phyloP scores from a whole-genome alignment of 2,797 vertebrate genomes.

The Syngnathus rostellatus region DNA sequence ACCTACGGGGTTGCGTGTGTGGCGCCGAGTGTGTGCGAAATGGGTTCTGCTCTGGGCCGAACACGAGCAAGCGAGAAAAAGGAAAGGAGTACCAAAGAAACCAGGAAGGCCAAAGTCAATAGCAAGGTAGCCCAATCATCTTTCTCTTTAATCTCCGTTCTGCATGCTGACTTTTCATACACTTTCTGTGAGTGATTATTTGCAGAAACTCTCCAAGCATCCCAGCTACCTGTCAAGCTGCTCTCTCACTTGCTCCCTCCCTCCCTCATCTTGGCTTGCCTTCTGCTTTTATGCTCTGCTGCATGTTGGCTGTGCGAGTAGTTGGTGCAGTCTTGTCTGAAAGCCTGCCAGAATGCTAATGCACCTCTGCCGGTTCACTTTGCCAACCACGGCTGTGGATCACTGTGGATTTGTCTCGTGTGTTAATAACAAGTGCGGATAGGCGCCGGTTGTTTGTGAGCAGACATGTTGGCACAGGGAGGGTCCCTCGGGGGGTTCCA shows the following conservation, averaged over 20 bases:
- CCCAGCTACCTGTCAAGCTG: conserved; percentile 36
- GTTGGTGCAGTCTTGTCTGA: conserved; percentile 59
- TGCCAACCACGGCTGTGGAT: conserved; percentile 13
- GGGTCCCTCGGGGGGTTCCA: not conserved
- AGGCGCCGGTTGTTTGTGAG: not conserved
- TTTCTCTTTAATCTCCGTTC: not conserved
- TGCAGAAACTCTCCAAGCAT: conserved; percentile 20
- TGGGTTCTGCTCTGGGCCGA: conserved; percentile 62
- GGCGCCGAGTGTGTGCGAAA: conserved; percentile 38
- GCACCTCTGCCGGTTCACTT: conserved; percentile 37
- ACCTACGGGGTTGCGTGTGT: conserved; percentile 46
- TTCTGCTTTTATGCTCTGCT: conserved; percentile 56
- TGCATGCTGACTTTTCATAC: not conserved
- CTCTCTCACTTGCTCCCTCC: conserved; percentile 7
- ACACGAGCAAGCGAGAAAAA: conserved; percentile 56
- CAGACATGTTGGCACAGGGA: not conserved
- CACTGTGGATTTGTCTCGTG: conserved; percentile 1
- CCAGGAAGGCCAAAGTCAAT: conserved; percentile 70
- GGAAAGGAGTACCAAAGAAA: conserved; percentile 57
- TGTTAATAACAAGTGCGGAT: not conserved
- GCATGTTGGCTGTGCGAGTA: conserved; percentile 58
- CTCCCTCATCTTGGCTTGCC: conserved; percentile 24
- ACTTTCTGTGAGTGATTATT: conserved; percentile 26
- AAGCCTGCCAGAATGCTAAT: conserved; percentile 65
- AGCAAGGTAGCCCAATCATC: conserved; percentile 71